A percentile compares a stretch with the other conserved stretches of the same genome.
These are phyloP conservation scores for Ceratosolen solmsi DNA, from an alignment of 1,140 invertebrate genomes.

Conservation along the genomic window DNA sequence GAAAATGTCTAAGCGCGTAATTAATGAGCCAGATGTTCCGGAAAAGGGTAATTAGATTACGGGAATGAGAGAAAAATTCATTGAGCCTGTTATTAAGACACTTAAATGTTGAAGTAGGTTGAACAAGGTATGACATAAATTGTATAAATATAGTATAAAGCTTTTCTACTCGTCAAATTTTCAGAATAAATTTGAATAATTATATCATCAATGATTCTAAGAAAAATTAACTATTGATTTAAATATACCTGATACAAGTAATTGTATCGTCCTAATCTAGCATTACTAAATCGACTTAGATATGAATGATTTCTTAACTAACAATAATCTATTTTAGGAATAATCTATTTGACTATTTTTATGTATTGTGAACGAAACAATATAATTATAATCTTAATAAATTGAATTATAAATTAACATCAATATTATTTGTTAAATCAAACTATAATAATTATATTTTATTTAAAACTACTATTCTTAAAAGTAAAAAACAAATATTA, in stretches of 20 bases:
- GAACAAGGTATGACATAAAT: neutral
- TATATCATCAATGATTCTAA: neutral
- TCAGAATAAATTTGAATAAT: neutral
- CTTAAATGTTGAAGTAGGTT: neutral
- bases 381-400: neutral
- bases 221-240: neutral
- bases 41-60: slow-evolving; percentile 26
- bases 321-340: too few relatives aligned
- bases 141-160: neutral
- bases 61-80: neutral
- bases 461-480: too few relatives aligned
- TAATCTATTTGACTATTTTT: too few relatives aligned
- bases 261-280: neutral
- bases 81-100: neutral
- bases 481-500: neutral
- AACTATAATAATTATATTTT: too few relatives aligned
- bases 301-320: too few relatives aligned
- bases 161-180: neutral
- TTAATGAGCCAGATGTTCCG: slow-evolving; percentile 4
- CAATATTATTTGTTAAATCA: neutral
- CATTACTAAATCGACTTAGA: neutral
- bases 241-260: neutral
- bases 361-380: too few relatives aligned
- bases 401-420: neutral
- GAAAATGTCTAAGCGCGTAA: slow-evolving; percentile 4